Evolutionary conservation across 2,113 vertebrate species (phyloP).

Genomic region (Hydropotes inermis): DNA sequence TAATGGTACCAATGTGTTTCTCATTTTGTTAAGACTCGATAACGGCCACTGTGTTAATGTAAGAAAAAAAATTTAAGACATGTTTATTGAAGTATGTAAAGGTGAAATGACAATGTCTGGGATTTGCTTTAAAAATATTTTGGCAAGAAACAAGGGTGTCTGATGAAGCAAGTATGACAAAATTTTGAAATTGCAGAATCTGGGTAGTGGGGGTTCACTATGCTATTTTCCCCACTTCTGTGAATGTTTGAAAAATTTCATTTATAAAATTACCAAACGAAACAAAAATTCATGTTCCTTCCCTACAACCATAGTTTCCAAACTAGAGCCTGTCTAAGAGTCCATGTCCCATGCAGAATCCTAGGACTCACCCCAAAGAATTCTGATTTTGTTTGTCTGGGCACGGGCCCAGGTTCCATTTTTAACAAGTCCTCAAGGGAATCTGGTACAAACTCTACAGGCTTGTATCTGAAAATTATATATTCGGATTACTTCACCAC

Average conservation of each 20-base stretch:
- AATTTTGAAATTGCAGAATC: not conserved
- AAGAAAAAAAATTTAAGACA: not conserved
- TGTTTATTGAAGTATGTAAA: not conserved
- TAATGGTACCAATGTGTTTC: not conserved
- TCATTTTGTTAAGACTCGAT: constrained; percentile 22
- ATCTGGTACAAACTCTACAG: constrained; percentile 48
- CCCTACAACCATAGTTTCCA: not conserved
- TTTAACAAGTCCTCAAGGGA: constrained; percentile 51
- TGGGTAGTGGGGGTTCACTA: not conserved
- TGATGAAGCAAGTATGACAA: not conserved
- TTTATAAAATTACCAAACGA: constrained; percentile 32
- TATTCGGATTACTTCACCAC: constrained; percentile 17
- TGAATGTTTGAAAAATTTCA: not conserved
- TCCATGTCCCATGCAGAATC: not conserved
- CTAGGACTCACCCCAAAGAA: constrained; percentile 16
- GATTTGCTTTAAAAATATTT: constrained; percentile 37
- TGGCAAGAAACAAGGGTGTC: not conserved
- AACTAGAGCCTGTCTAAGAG: constrained; percentile 16
- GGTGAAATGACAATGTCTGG: constrained; percentile 9
- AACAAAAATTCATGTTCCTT: not conserved
- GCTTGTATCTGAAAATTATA: constrained; percentile 42
- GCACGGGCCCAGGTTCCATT: constrained; percentile 41
- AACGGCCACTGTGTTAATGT: not conserved
- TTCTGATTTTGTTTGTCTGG: constrained; percentile 47
- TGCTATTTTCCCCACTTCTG: not conserved